Base-by-base conservation (phyloP, 2,888 invertebrate genomes). In the Anthrax anthrax region DNA sequence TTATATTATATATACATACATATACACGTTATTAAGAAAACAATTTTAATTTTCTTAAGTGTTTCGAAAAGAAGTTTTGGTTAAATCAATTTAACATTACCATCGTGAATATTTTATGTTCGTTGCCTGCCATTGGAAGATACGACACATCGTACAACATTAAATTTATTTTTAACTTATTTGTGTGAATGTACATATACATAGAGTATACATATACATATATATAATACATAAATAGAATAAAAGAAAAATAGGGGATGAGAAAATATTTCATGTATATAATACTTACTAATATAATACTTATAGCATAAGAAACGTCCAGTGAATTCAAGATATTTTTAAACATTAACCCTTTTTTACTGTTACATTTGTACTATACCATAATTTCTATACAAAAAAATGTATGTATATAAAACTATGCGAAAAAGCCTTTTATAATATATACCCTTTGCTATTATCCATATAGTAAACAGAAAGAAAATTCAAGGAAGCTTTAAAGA, bases 21-120 rank as follows among this genome's bases (percentile, higher is more conserved):
- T 23, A 23, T 23, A 8, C 8, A 23, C 23, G 23, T 6, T 32
- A 32, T 8, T 32, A 3, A 32, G 12, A 12, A 12, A 32, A 32
- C 29, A 32, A 32, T 32, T 32, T 32, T 32, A 32, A 32, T 32
- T 32, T 32, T 32, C 9, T 12, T 32, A 32, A 32, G 29, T 32
- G 29, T 32, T 32, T 32, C 29, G 29, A 32, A 32, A 12, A 12
- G 3, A 12, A 32, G 12, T 32, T 32, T 12, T 32, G 3, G 4
- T 32, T 32, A 32, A 1, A 32, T 32, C 47, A 47, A 47, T 47
- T 47, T 47, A 47, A 38, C 43, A 47, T 47, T 47, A 43, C 39
- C 39, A 34, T 39, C 34, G 32, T 47, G 43, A 47, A 47, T 47
- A 42, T 47, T 47, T 47, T 47, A 47, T 47, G 37, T 12, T 32